These are phyloP conservation scores for Diaprepes abbreviatus DNA, from an alignment of 2,888 invertebrate species.

Conservation along the genomic window DNA sequence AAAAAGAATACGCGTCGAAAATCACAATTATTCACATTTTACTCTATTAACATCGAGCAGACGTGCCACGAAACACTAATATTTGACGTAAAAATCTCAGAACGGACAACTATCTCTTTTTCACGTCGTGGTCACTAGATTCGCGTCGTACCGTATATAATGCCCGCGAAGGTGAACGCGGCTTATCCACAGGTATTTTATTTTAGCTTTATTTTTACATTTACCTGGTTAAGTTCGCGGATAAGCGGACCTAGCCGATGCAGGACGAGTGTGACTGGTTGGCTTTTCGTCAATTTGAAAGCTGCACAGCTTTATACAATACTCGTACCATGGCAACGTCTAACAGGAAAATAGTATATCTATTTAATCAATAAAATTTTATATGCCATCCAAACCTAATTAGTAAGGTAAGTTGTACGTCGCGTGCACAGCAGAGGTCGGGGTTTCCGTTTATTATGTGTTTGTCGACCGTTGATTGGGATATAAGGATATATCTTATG, in stretches of 20 bases:
- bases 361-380: constrained; percentile 38
- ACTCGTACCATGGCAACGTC: constrained; percentile 4
- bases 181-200: constrained; percentile 38
- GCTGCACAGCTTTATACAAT: constrained; percentile 8
- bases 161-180: constrained; percentile 38
- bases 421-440: not conserved
- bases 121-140: constrained; percentile 28
- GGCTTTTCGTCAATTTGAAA: constrained; percentile 14
- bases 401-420: not conserved
- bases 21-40: constrained; percentile 5
- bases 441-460: not conserved
- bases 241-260: constrained; percentile 30
- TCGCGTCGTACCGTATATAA: constrained; percentile 27
- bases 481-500: too few relatives aligned
- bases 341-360: not conserved
- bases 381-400: constrained; percentile 28
- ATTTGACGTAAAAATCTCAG: constrained; percentile 23
- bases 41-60: not conserved
- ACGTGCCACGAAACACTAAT: constrained; percentile 31
- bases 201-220: constrained; percentile 45
- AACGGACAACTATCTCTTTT: constrained; percentile 24
- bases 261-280: constrained; percentile 25
- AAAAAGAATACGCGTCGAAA: not conserved
- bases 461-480: too few relatives aligned
- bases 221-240: constrained; percentile 33